Evolutionary conservation across 2,113 vertebrate genomes (phyloP).

Genomic region (Speoplatyrhinus poulsoni): DNA sequence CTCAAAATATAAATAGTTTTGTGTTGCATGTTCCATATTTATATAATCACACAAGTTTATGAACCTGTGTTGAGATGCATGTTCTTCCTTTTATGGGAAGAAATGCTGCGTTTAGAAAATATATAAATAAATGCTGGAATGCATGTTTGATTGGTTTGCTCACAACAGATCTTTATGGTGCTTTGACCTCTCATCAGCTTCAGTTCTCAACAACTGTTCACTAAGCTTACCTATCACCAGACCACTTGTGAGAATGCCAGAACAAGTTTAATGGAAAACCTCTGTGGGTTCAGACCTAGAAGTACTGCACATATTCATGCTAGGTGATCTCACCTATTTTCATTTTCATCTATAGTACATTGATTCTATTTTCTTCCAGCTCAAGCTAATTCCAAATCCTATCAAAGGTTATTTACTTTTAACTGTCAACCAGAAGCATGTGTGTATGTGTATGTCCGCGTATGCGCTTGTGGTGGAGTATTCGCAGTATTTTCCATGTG

Average conservation of each 20-base stretch:
- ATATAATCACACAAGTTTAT: background rate
- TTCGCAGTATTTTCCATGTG: constrained; percentile 12
- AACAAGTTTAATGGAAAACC: constrained; percentile 40
- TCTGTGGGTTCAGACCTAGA: constrained; percentile 17
- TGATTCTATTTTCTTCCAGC: no score
- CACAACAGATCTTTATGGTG: constrained; percentile 61
- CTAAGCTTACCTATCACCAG: constrained; percentile 65
- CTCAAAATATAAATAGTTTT: no score
- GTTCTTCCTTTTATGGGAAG: background rate
- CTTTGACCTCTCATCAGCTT: constrained; percentile 52
- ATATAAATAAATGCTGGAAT: constrained; percentile 38
- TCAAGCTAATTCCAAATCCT: no score
- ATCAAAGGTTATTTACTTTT: no score
- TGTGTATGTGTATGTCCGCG: background rate
- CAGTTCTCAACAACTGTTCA: constrained; percentile 49
- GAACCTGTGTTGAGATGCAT: background rate
- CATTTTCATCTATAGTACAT: no score
- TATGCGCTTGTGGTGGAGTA: background rate
- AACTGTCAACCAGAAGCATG: background rate
- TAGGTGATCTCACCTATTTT: background rate
- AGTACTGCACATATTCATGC: background rate
- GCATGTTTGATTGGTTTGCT: constrained; percentile 35
- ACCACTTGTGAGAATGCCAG: constrained; percentile 42
- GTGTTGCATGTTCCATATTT: background rate
- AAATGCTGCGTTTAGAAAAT: constrained; percentile 26